Evolutionary conservation across 1,140 invertebrate species (phyloP).

Genomic region (Cyphomyrmex costatus): DNA sequence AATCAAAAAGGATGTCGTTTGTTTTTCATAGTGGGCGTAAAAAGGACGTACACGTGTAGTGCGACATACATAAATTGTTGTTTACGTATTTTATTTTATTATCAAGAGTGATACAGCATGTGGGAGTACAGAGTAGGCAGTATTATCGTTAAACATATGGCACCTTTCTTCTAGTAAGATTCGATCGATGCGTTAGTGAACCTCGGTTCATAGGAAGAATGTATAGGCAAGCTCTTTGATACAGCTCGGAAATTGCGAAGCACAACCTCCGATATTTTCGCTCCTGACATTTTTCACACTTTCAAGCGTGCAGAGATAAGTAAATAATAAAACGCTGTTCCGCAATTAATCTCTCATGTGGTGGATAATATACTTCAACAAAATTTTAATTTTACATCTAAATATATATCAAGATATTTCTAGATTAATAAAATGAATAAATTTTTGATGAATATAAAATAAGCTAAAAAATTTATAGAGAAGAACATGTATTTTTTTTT

Average conservation of each 20-base stretch:
- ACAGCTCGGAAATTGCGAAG: constrained; percentile 24
- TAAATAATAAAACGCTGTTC: constrained; percentile 1
- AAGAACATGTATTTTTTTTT: not conserved
- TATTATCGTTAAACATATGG: constrained; percentile 40
- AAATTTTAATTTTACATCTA: constrained; percentile 3
- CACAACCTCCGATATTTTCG: constrained; percentile 13
- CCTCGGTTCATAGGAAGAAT: not conserved
- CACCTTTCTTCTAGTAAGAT: constrained; percentile 41
- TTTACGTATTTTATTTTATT: constrained; percentile 35
- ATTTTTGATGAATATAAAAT: not conserved
- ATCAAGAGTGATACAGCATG: constrained; percentile 40
- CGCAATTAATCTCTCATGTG: not conserved
- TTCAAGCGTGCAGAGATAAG: constrained; percentile 5
- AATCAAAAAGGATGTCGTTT: not conserved
- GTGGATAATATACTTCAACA: not conserved
- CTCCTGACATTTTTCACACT: constrained; percentile 49
- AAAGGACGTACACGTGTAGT: constrained; percentile 20
- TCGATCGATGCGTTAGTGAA: constrained; percentile 38
- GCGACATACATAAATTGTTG: constrained; percentile 39
- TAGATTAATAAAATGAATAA: not conserved
- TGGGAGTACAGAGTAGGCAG: constrained; percentile 43
- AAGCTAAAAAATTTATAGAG: not conserved
- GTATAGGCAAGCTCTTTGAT: constrained; percentile 27
- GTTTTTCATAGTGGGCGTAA: not conserved
- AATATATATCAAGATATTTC: not conserved